Percentiles rank a stretch among this genome's conserved stretches.
Evolutionary conservation across 2,888 invertebrate genomes (phyloP).

Genomic region (Anthrax anthrax): DNA sequence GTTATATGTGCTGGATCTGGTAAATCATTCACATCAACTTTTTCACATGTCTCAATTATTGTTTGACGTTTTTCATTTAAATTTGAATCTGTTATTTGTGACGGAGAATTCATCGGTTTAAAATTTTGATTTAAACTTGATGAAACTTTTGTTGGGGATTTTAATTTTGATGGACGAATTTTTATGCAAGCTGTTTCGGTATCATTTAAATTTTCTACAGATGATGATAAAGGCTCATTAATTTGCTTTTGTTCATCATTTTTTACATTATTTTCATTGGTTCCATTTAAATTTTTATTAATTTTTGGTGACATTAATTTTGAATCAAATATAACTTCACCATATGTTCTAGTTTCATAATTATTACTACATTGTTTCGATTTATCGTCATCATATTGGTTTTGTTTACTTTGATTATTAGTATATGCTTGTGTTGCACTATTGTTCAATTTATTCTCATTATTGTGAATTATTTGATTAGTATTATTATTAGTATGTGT

Average conservation of each 20-base stretch:
- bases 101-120: not conserved
- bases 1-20: constrained; percentile 5
- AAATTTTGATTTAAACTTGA: too few species aligned
- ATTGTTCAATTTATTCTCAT: too few species aligned
- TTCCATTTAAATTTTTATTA: not conserved
- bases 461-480: too few species aligned
- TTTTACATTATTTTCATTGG: not conserved
- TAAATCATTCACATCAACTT: constrained; percentile 6
- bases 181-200: not conserved
- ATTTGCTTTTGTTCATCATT: not conserved
- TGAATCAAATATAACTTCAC: not conserved
- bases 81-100: not conserved
- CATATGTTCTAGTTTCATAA: not conserved
- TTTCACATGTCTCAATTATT: constrained; percentile 9
- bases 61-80: constrained; percentile 6
- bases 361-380: not conserved
- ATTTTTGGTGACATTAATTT: not conserved
- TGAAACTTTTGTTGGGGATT: not conserved
- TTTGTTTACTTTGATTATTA: not conserved
- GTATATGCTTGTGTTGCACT: not conserved
- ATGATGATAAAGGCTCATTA: not conserved
- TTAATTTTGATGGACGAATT: not conserved
- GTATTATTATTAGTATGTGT: not conserved
- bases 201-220: not conserved
- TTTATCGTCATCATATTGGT: too few species aligned